Evolutionary conservation across 2,888 invertebrate genomes (phyloP), one percentile per base, ranked within the genome.

Genomic region (Xylota segnis): DNA sequence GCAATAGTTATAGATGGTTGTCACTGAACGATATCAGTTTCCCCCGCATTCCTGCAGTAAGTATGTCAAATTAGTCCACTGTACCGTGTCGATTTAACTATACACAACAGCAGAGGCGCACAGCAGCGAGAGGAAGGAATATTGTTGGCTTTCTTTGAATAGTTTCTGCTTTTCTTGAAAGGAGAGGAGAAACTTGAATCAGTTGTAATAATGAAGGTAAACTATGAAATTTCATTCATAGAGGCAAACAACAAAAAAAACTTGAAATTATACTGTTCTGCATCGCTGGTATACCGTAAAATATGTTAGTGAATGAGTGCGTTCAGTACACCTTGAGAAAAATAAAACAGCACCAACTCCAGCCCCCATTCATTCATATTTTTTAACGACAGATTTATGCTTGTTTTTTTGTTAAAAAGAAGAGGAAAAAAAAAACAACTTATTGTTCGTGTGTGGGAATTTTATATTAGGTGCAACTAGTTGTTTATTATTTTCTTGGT

Each of bases 161-260:
- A 16, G 4, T 10, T 32, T 63, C 23, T 6, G 27, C 27, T 47
- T 29, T 9, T 12, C 5, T 34, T 47, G 45, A 61, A 68, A 70
- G 29, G 40, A 45, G 47, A 58, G 56, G 29, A 23, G 61, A 81
- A 75, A 84, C 66, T 45, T 75, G 68, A 52, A 83, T 71, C 27
- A 37, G 27, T 23, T 7, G 61, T 52, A 50, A 54, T 37, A 47
- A 63, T 12, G 52, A 37, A 71, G 29, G 37, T 59, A 75, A 70
- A 75, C 40, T 61, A 72, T 65, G 32, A 58, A 70, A 58, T 75
- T 84, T 84, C 75, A 75, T 84, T 84, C 84, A 84, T 71, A 58
- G 71, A 7, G 37, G n/a, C n/a, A 37, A 37, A 12, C 6, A 37
- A 12, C 7, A 37, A 37, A 37, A 37, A 75, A 72, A 52, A 18